Base-by-base conservation (phyloP, 2,888 invertebrate species). In the Furcula furcula region DNA sequence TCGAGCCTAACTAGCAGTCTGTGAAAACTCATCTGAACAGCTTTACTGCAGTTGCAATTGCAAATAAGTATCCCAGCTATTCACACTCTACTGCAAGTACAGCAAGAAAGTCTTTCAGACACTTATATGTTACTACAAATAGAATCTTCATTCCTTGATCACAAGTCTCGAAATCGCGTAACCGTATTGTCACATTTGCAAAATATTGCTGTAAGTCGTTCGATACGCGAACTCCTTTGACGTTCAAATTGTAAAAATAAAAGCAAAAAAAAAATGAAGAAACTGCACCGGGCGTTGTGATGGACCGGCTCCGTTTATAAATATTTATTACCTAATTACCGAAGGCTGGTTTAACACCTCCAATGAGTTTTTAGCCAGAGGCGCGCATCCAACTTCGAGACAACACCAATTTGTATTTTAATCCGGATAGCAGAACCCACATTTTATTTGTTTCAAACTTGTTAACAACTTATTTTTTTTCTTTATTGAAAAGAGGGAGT, bases 321-420 rank as follows among this genome's bases (percentile, higher is more conserved):
- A 86, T 86, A 85, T 86, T 85, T 84, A 87, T 83, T 76, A 75
- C 76, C 80, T 77, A 75, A 83, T 84, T 84, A 85, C 77, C 53
- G 63, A 55, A 65, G 61, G 61, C 65, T 60, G 71, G 67, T 66
- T 78, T 76, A 73, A 74, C 77, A 75, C 74, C 62, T 76, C 57
- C 65, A 62, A 62, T 66, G 65, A 62, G 43, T 65, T 66, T 69
- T 68, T 64, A 65, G 71, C 74, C 68, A 59, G 57, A 50, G 74
- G 74, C 73, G 51, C 42, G 46, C 53, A 58, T 62, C 52, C 45
- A 59, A 59, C 60, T 52, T 49, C 38, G 43, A 62, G 60, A 59
- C 61, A 58, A 54, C 43, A 46, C 56, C 60, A 65, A 62, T 66
- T 66, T 66, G 59, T 65, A 56, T 63, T 63, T 62, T 49, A 57